A percentile compares a stretch with the other conserved stretches of the same genome.
These are phyloP conservation scores for Tinamus guttatus DNA, from an alignment of 2,113 vertebrate species.

Conservation along the genomic window DNA sequence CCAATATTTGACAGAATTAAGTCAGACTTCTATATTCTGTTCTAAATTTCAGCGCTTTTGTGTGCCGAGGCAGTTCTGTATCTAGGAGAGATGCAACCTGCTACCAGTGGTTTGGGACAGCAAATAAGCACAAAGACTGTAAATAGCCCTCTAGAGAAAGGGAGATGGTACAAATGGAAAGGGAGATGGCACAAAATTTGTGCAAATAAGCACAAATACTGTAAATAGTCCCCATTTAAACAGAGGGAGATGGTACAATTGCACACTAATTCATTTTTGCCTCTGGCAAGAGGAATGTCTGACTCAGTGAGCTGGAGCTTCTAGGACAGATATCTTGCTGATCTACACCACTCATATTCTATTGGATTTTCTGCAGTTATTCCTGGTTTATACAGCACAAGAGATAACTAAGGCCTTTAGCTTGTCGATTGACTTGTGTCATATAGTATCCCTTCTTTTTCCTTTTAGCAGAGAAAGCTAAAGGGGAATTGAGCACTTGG, in stretches of 20 bases:
- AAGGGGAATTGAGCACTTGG: background rate
- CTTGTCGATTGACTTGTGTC: background rate
- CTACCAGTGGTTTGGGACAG: background rate
- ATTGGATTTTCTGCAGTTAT: background rate
- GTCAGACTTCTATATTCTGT: background rate
- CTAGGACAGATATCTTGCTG: background rate
- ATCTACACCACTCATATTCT: background rate
- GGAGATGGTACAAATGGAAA: background rate
- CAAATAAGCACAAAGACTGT: background rate
- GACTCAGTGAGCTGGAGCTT: background rate
- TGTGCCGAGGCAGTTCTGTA: background rate
- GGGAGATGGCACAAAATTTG: background rate
- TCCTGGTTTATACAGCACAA: background rate
- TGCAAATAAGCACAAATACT: background rate
- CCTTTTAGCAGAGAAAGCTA: background rate
- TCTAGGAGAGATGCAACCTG: background rate
- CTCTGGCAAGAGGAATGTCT: background rate
- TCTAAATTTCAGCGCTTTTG: background rate
- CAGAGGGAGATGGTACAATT: background rate
- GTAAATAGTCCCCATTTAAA: background rate
- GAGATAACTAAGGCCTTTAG: background rate
- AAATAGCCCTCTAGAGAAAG: background rate
- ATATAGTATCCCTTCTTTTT: background rate
- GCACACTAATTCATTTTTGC: background rate
- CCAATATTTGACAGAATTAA: background rate